Percentiles rank a stretch among this genome's conserved stretches.
phyloP scores from a whole-genome alignment of 2,113 vertebrate species.

The Paratilapia polleni region DNA sequence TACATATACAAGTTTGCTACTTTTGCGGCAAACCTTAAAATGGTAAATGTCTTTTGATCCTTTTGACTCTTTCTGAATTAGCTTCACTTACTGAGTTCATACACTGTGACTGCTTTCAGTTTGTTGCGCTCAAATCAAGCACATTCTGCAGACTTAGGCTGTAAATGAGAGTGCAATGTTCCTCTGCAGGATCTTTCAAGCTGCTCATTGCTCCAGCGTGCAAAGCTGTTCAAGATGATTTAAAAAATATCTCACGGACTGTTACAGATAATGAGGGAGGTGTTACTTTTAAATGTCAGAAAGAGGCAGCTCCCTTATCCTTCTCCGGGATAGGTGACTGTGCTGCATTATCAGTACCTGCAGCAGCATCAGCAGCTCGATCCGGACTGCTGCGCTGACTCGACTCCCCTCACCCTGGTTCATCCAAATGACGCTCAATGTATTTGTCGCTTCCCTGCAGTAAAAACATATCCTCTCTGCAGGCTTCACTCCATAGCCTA shows the following conservation, averaged over 20 bases:
- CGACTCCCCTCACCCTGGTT: conserved; percentile 20
- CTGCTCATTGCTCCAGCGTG: not conserved
- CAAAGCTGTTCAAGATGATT: not conserved
- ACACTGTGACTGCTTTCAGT: not conserved
- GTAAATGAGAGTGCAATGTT: conserved; percentile 6
- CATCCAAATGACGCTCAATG: conserved; percentile 31
- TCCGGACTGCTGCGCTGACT: conserved; percentile 32
- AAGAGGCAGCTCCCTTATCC: not conserved
- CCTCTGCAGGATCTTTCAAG: not conserved
- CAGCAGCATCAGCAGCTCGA: conserved; percentile 40
- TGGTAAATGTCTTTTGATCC: not conserved
- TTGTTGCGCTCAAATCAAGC: not conserved
- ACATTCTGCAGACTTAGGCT: not conserved
- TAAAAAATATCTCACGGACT: not conserved
- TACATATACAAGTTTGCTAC: not conserved
- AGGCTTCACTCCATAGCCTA: conserved; percentile 39
- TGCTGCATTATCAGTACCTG: conserved; percentile 47
- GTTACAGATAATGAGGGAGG: not conserved
- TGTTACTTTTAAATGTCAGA: not conserved
- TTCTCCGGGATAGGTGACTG: not conserved
- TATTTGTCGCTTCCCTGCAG: conserved; percentile 34
- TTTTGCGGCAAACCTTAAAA: not conserved
- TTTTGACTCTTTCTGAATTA: not conserved
- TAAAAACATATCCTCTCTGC: conserved; percentile 9
- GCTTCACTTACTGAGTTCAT: not conserved